A percentile compares a stretch with the other conserved stretches of the same genome.
Evolutionary conservation across 1,140 invertebrate species (phyloP).

Genomic region (Neuroterus valhalla): DNA sequence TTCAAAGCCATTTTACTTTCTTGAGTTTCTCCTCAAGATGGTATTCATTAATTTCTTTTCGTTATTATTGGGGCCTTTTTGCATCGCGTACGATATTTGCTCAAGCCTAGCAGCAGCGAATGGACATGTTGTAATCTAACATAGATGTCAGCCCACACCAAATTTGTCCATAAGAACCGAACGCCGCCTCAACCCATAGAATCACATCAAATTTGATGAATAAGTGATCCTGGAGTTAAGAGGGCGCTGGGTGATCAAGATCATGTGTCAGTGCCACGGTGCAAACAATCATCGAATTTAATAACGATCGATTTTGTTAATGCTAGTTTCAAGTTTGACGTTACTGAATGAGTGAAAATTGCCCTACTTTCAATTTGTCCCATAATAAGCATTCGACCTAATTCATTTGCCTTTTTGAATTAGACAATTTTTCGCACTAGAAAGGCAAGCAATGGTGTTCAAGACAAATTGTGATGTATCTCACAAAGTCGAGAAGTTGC

Average conservation of each 20-base stretch:
- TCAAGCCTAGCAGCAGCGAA: constrained; percentile 67
- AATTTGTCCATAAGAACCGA: constrained; percentile 68
- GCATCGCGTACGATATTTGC: constrained; percentile 61
- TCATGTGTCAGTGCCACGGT: constrained; percentile 74
- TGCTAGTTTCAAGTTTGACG: constrained; percentile 58
- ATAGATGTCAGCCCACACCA: constrained; percentile 75
- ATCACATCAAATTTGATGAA: constrained; percentile 10
- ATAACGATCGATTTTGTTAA: constrained; percentile 70
- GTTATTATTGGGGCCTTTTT: constrained; percentile 32
- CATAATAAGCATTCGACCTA: constrained; percentile 67
- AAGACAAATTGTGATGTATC: constrained; percentile 43
- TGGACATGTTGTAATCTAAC: constrained; percentile 75
- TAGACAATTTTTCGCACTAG: constrained; percentile 17
- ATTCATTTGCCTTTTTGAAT: constrained; percentile 51
- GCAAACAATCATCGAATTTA: constrained; percentile 75
- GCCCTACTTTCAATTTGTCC: constrained; percentile 59
- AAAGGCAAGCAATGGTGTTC: constrained; percentile 10
- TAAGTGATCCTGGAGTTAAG: constrained; percentile 34
- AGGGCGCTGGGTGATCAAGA: constrained; percentile 48
- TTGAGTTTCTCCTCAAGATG: background rate
- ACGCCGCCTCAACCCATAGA: constrained; percentile 10
- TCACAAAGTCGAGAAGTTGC: constrained; percentile 47
- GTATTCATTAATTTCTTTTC: background rate
- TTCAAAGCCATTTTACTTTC: background rate
- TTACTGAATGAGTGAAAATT: constrained; percentile 61